These are phyloP conservation scores for Toxotes jaculatrix DNA, from an alignment of 2,113 vertebrate genomes.

Conservation along the genomic window DNA sequence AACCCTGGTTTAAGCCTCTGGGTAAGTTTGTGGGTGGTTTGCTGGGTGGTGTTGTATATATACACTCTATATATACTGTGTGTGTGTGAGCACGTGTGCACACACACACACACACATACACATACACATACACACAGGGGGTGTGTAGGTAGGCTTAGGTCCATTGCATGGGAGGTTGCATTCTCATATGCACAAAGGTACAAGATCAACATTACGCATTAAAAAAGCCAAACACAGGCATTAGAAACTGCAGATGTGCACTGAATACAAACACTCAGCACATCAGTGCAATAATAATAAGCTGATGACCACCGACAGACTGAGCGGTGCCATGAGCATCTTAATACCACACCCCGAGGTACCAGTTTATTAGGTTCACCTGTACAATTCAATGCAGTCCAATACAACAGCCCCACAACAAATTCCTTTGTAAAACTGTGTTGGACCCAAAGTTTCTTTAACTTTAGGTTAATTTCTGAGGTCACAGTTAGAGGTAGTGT, in stretches of 20 bases:
- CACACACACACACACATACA: background rate
- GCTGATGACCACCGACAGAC: background rate
- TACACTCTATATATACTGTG: conserved; percentile 25
- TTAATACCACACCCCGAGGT: background rate
- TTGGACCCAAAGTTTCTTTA: background rate
- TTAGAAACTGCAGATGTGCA: conserved; percentile 12
- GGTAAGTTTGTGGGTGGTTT: conserved; percentile 69
- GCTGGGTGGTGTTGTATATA: conserved; percentile 55
- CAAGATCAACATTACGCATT: conserved; percentile 5
- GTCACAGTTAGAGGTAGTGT: background rate
- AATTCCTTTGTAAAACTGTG: background rate
- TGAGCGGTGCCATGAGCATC: background rate
- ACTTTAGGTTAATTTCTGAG: background rate
- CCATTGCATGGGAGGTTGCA: background rate
- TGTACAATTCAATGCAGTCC: background rate
- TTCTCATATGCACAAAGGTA: conserved; percentile 23
- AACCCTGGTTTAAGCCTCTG: conserved; percentile 66
- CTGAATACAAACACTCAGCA: background rate
- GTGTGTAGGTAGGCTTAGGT: background rate
- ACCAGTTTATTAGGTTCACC: background rate
- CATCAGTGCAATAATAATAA: background rate
- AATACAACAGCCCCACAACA: background rate
- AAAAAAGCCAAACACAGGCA: background rate
- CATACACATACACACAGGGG: background rate
- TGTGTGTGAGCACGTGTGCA: background rate